A percentile compares a stretch with the other conserved stretches of the same genome.
Evolutionary conservation across 2,113 vertebrate species (phyloP).

Genomic region (Mustelus asterias): DNA sequence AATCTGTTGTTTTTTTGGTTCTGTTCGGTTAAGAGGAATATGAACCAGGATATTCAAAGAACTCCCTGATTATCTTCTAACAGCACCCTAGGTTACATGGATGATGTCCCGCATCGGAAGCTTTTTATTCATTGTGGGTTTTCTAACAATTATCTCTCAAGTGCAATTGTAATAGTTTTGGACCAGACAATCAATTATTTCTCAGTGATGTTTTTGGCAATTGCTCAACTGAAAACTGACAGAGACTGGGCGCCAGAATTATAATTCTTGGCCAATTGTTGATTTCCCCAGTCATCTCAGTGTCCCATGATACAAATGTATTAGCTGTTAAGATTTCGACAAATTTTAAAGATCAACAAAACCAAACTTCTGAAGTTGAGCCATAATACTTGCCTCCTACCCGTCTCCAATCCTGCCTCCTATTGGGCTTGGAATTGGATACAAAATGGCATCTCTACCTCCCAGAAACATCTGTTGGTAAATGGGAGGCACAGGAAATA

Average conservation of each 20-base stretch:
- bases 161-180: neutral
- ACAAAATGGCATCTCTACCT: neutral
- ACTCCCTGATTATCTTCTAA: neutral
- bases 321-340: neutral
- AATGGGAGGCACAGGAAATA: neutral
- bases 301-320: neutral
- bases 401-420: neutral
- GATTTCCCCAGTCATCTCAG: neutral
- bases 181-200: neutral
- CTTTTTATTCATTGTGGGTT: neutral
- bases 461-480: neutral
- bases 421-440: neutral
- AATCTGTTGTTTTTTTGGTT: neutral
- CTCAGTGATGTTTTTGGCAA: neutral
- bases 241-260: neutral
- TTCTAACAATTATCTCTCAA: neutral
- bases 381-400: neutral
- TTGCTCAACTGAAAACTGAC: constrained; percentile 1
- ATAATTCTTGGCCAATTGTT: neutral
- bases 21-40: neutral
- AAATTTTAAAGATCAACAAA: neutral
- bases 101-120: neutral
- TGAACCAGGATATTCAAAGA: neutral
- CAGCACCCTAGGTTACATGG: neutral
- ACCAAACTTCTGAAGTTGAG: neutral